Percentiles rank a stretch among this genome's conserved stretches.
Conservation (phyloP, 1,140 invertebrate species). For the Aphelinus atriplicis region DNA sequence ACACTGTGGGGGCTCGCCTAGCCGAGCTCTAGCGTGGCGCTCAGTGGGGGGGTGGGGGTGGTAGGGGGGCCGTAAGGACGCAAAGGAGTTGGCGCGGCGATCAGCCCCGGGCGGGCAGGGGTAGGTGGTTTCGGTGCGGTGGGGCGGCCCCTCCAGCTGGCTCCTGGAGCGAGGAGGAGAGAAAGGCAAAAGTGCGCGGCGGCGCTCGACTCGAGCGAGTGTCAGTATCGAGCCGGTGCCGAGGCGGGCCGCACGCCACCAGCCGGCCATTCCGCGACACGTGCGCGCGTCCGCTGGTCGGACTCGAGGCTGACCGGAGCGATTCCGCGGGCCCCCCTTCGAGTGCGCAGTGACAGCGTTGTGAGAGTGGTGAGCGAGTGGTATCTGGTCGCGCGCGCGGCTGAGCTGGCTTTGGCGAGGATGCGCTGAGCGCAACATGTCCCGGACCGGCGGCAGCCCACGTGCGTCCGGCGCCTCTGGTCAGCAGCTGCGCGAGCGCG, state of each 20-base stretch:
- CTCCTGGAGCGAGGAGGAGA: slow-evolving; percentile 30
- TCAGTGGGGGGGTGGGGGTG: no score
- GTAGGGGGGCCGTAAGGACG: neutral
- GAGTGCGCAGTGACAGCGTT: neutral
- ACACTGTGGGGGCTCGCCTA: no score
- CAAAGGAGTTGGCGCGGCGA: neutral
- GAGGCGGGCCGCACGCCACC: slow-evolving; percentile 52
- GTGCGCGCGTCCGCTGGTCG: neutral
- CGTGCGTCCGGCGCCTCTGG: slow-evolving; percentile 49
- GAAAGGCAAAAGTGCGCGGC: slow-evolving; percentile 39
- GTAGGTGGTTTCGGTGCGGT: neutral
- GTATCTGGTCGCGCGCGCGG: no score
- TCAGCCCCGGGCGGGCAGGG: neutral
- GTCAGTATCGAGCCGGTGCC: slow-evolving; percentile 67
- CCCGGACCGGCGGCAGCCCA: slow-evolving; percentile 46
- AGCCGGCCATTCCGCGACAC: slow-evolving; percentile 6
- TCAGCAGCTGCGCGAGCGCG: slow-evolving; percentile 73
- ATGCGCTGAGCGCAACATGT: neutral
- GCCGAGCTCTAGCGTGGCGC: no score
- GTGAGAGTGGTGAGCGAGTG: neutral
- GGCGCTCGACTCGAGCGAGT: slow-evolving; percentile 40
- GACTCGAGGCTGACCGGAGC: neutral
- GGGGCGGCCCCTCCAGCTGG: slow-evolving; percentile 23
- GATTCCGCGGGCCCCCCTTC: neutral
- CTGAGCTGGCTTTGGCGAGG: no score